Evolutionary conservation across 1,140 invertebrate species (phyloP), one percentile per base, ranked within the genome.

Genomic region (Archivesica marissinica): DNA sequence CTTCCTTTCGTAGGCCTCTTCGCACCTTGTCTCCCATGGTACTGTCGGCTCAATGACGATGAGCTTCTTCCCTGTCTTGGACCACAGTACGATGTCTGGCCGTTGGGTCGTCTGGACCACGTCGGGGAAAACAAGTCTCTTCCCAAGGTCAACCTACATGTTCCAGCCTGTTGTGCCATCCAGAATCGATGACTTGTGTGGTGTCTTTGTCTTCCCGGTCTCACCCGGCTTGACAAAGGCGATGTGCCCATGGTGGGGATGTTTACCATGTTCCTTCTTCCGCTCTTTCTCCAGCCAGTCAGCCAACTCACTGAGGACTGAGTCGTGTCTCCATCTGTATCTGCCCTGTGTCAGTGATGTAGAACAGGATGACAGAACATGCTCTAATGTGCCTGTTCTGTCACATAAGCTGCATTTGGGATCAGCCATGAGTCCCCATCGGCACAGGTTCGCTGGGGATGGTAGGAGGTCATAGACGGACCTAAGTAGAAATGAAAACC

Each of bases 1-100:
- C 54, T 59, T 78, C 54, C 76, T 38, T n/a, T 78, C 52, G 20
- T 78, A 78, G 11, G 41, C 52, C 76, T 64, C 76, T 23, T 78
- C 72, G 61, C 56, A 56, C 33, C 76, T 61, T 61, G 2, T 41
- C 6, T 59, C 20, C 52, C 28, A 64, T 15, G 54, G 50, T 38
- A 78, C 76, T 78, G 72, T 76, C 1, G 54, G 72, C 50, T 76
- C 50, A n/a, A 76, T 54, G 15, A 54, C n/a, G 72, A 76, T 52
- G 30, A 76, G 44, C 72, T 76, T 76, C 72, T 76, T 76, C 28
- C 44, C 72, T 38, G 44, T 76, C 30, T 59, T 38, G 13, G 72
- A 76, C 72, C 72, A 76, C 72, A 76, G 50, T 25, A 54, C 44
- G 28, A 76, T 54, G 38, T 76, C 72, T 76, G 72, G 72, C 35